Conservation (phyloP, 1,140 invertebrate genomes). For the Drosophila orena region DNA sequence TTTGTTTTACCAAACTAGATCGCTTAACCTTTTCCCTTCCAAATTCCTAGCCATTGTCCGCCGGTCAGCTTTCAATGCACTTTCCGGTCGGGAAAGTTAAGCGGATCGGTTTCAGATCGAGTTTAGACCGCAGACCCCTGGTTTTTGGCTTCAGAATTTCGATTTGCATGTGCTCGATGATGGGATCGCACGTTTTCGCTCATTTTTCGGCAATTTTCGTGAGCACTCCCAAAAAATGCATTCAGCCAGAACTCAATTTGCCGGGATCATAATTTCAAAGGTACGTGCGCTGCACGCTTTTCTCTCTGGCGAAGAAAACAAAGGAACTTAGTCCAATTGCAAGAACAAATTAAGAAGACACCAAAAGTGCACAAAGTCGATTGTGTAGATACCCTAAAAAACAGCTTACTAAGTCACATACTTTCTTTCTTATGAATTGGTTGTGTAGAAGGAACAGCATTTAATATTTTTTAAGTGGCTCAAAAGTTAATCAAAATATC, state of each 20-base stretch:
- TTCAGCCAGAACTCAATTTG: conserved; percentile 53
- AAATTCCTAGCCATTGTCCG: conserved; percentile 35
- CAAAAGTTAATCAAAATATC: too few species aligned
- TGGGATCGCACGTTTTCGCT: conserved; percentile 18
- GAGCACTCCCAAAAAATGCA: conserved; percentile 32
- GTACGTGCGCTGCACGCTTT: conserved; percentile 77
- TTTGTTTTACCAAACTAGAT: conserved; percentile 61
- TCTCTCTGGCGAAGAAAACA: conserved; percentile 4
- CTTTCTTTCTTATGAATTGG: too few species aligned
- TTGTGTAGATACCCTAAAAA: conserved; percentile 5
- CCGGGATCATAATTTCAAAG: conserved; percentile 37
- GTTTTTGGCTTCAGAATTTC: conserved; percentile 8
- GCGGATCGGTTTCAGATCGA: conserved; percentile 66
- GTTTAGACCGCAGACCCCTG: neutral
- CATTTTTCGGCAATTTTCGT: conserved; percentile 63
- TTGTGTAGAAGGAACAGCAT: too few species aligned
- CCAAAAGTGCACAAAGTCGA: neutral
- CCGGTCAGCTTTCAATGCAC: conserved; percentile 65
- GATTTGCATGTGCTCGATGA: conserved; percentile 55
- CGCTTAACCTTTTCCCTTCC: conserved; percentile 70
- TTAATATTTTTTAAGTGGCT: too few species aligned
- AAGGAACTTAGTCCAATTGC: conserved; percentile 48
- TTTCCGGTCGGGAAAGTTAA: conserved; percentile 60
- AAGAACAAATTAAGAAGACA: conserved; percentile 9
- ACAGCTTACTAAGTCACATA: neutral